Percentiles rank a stretch among this genome's conserved stretches.
Conservation (phyloP, 1,140 invertebrate genomes). For the Caerostris darwini region DNA sequence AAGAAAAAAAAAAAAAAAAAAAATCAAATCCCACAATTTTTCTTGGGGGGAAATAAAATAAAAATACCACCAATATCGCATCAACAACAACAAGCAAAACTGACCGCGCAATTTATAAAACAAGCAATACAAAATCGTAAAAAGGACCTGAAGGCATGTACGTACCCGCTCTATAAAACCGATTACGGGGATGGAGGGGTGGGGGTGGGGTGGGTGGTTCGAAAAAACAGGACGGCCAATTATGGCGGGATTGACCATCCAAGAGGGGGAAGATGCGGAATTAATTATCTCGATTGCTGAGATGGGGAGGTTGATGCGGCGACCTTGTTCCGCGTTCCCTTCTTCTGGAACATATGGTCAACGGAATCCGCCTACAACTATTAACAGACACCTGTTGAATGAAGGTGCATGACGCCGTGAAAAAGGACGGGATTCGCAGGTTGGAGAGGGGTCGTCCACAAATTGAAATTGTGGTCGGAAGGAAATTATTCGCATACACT, state of each 20-base stretch:
- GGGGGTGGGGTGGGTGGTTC: neutral
- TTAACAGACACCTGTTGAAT: conserved; percentile 76
- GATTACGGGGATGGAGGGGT: neutral
- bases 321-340: conserved; percentile 72
- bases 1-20: neutral
- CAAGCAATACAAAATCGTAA: neutral
- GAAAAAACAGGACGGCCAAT: conserved; percentile 39
- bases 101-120: conserved; percentile 28
- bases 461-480: neutral
- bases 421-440: conserved; percentile 29
- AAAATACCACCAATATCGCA: neutral
- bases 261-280: conserved; percentile 44
- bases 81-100: neutral
- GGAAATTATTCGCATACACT: neutral
- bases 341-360: conserved; percentile 61
- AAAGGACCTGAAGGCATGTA: neutral
- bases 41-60: neutral
- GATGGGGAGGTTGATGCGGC: conserved; percentile 19
- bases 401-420: conserved; percentile 70
- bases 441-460: conserved; percentile 12
- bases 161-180: neutral
- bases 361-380: conserved; percentile 77
- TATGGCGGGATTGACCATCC: neutral
- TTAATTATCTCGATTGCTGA: conserved; percentile 58
- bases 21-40: neutral